A percentile compares a stretch with the other conserved stretches of the same genome.
phyloP scores from a whole-genome alignment of 2,797 vertebrate genomes.

The Brachyrhaphis roseni region DNA sequence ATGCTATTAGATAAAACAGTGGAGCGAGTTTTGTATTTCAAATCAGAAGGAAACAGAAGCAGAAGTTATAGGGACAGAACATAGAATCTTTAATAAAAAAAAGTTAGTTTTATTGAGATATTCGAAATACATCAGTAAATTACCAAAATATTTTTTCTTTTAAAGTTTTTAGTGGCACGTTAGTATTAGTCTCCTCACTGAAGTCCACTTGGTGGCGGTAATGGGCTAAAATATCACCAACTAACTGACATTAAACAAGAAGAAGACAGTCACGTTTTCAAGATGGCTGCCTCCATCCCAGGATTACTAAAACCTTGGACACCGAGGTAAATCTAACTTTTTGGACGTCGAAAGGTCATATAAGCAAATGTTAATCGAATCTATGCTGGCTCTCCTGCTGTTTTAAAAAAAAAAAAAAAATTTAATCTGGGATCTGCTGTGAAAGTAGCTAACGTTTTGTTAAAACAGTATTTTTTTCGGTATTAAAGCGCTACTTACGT shows the following conservation, averaged over 20 bases:
- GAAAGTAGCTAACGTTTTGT: neutral
- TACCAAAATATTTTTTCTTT: neutral
- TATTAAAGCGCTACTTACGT: neutral
- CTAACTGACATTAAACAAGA: neutral
- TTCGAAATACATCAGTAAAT: neutral
- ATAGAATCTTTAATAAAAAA: neutral
- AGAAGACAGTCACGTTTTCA: constrained; percentile 57
- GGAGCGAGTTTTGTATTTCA: neutral
- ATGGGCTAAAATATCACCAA: neutral
- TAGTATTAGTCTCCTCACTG: neutral
- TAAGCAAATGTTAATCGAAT: neutral
- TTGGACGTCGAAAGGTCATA: neutral
- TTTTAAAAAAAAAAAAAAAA: no score
- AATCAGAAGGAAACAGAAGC: neutral
- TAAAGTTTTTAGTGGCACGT: neutral
- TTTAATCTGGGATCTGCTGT: neutral
- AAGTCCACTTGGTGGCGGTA: neutral
- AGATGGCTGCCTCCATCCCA: constrained; percentile 85
- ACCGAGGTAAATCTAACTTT: constrained; percentile 72
- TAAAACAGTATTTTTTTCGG: neutral
- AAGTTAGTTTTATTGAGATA: neutral
- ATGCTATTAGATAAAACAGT: neutral
- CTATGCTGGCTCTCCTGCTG: neutral
- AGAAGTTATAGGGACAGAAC: neutral
- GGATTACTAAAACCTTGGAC: constrained; percentile 82